A percentile compares a stretch with the other conserved stretches of the same genome.
These are phyloP conservation scores for Lithophane leautieri DNA, from an alignment of 2,888 invertebrate species.

Conservation along the genomic window DNA sequence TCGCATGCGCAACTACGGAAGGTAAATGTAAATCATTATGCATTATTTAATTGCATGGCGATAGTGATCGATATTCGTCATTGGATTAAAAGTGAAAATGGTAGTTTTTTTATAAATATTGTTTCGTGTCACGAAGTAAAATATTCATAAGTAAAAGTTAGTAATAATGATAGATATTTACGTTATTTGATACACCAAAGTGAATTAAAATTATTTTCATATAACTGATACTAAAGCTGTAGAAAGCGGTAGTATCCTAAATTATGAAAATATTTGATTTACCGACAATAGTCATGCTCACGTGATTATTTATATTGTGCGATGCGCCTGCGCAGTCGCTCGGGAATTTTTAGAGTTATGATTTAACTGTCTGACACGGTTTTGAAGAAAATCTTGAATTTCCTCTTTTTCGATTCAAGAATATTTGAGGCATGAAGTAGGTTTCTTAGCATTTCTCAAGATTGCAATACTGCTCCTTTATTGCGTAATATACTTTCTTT, in stretches of 20 bases:
- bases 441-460: conserved; percentile 4
- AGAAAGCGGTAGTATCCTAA: conserved; percentile 38
- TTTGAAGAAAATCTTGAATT: conserved; percentile 33
- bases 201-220: conserved; percentile 28
- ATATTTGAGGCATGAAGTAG: conserved; percentile 30
- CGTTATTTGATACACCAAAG: conserved; percentile 37
- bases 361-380: conserved; percentile 43
- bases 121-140: conserved; percentile 7
- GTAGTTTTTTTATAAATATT: neutral
- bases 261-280: conserved; percentile 59
- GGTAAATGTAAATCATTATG: conserved; percentile 32
- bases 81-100: conserved; percentile 27
- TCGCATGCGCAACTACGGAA: conserved; percentile 21
- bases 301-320: conserved; percentile 25
- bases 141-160: conserved; percentile 1
- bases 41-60: conserved; percentile 21
- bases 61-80: conserved; percentile 4
- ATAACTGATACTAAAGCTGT: conserved; percentile 7
- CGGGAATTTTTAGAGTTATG: conserved; percentile 34
- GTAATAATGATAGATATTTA: neutral
- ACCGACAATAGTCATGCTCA: conserved; percentile 47
- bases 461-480: neutral
- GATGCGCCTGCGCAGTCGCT: conserved; percentile 14
- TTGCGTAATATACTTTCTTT: too few relatives aligned
- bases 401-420: conserved; percentile 7